Evolutionary conservation across 2,113 vertebrate genomes (phyloP).

Genomic region (Tinamus guttatus): DNA sequence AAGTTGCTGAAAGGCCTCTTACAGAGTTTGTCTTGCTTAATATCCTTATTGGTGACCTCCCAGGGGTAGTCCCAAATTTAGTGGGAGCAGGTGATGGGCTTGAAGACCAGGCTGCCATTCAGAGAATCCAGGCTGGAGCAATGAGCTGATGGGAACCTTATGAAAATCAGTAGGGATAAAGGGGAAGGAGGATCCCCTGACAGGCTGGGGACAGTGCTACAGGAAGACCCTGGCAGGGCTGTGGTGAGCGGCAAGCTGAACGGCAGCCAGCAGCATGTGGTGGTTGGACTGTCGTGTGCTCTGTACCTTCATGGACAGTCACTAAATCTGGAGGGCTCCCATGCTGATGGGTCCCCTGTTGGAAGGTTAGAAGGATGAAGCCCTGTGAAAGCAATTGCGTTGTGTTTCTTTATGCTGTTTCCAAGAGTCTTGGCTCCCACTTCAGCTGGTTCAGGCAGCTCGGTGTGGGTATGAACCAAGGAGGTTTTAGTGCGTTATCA

Average conservation of each 20-base stretch:
- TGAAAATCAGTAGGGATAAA: not conserved
- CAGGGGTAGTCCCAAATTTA: not conserved
- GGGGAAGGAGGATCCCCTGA: not conserved
- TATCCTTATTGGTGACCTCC: not conserved
- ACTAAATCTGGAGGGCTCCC: not conserved
- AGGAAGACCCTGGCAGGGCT: not conserved
- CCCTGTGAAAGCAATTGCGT: not conserved
- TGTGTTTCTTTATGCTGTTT: not conserved
- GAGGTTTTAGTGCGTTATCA: not conserved
- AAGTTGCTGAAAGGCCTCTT: not conserved
- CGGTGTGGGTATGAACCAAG: not conserved
- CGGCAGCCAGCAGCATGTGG: not conserved
- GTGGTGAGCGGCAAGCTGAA: not conserved
- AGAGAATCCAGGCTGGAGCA: not conserved
- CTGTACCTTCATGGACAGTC: not conserved
- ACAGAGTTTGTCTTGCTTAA: not conserved
- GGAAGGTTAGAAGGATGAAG: not conserved
- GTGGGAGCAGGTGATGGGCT: accelerated
- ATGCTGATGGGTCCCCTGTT: not conserved
- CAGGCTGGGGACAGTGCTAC: not conserved
- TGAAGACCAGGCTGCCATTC: not conserved
- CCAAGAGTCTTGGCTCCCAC: not conserved
- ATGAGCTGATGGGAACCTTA: not conserved
- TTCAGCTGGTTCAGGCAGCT: not conserved
- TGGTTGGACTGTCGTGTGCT: not conserved